A percentile compares a stretch with the other conserved stretches of the same genome.
These are phyloP conservation scores for Luperina nickerlii DNA, from an alignment of 2,888 invertebrate species.

Conservation along the genomic window DNA sequence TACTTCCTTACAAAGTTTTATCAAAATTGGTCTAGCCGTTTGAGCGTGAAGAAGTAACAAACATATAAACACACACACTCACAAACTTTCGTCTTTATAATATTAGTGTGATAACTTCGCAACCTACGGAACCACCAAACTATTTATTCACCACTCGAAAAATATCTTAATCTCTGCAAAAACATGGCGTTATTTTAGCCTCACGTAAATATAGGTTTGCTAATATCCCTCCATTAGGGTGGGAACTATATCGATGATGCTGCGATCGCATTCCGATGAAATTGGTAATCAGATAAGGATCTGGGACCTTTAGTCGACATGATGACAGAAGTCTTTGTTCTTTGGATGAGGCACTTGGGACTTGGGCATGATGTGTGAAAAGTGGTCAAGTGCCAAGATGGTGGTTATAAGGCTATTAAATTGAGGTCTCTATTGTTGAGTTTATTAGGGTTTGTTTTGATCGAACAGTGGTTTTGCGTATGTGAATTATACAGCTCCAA, in stretches of 20 bases:
- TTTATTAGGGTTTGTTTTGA: constrained; percentile 40
- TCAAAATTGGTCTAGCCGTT: too few relatives aligned
- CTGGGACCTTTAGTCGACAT: constrained; percentile 60
- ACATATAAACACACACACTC: too few relatives aligned
- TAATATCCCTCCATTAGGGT: constrained; percentile 84
- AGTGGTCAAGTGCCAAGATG: constrained; percentile 7
- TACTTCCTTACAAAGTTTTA: too few relatives aligned
- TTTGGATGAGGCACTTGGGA: constrained; percentile 71
- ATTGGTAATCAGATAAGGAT: constrained; percentile 88
- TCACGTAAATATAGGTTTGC: constrained; percentile 72
- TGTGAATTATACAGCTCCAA: not conserved
- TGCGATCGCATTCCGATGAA: constrained; percentile 86
- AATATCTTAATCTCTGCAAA: constrained; percentile 60
- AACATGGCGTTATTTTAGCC: constrained; percentile 72
- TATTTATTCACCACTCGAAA: constrained; percentile 53
- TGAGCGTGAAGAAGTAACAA: too few relatives aligned
- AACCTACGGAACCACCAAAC: constrained; percentile 29
- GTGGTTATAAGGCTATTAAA: constrained; percentile 28
- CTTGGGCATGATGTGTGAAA: constrained; percentile 52
- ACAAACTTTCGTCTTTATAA: too few relatives aligned
- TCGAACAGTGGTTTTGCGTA: constrained; percentile 4
- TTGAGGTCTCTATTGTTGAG: constrained; percentile 38
- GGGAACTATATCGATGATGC: constrained; percentile 81
- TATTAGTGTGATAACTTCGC: not conserved
- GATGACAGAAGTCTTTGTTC: constrained; percentile 65